These are phyloP conservation scores for Bombus superbus DNA, from an alignment of 1,140 invertebrate genomes.

Conservation along the genomic window DNA sequence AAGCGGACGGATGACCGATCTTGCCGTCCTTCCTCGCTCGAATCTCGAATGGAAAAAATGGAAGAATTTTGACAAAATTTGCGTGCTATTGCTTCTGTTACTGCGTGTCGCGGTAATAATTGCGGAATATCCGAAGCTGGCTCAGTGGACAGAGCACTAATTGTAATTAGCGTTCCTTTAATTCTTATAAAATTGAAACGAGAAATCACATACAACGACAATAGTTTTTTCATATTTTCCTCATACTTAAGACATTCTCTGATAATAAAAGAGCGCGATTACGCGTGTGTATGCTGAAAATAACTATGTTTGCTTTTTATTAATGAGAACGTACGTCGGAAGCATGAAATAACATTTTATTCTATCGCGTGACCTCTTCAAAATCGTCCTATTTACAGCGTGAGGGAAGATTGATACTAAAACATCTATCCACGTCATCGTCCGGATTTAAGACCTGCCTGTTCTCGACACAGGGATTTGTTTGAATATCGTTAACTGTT, in stretches of 20 bases:
- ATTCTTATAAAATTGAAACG: too few relatives aligned
- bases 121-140: background rate
- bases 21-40: too few relatives aligned
- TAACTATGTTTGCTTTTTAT: too few relatives aligned
- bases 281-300: too few relatives aligned
- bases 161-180: too few relatives aligned
- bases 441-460: slow-evolving; percentile 53
- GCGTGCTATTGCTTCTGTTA: background rate
- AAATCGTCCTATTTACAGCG: background rate
- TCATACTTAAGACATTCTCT: too few relatives aligned
- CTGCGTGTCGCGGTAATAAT: background rate
- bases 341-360: background rate
- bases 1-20: background rate
- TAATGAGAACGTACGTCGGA: background rate
- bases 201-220: too few relatives aligned
- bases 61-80: background rate
- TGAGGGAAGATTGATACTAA: slow-evolving; percentile 15
- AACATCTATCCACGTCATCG: slow-evolving; percentile 52
- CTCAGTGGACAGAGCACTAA: too few relatives aligned
- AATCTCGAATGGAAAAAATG: too few relatives aligned
- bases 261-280: too few relatives aligned
- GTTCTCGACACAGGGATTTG: slow-evolving; percentile 61
- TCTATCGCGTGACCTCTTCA: too few relatives aligned
- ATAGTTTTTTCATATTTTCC: too few relatives aligned
- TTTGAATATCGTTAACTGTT: slow-evolving; percentile 79